A percentile compares a stretch with the other conserved stretches of the same genome.
phyloP scores from a whole-genome alignment of 1,140 invertebrate species.

The Diachasmimorpha longicaudata region DNA sequence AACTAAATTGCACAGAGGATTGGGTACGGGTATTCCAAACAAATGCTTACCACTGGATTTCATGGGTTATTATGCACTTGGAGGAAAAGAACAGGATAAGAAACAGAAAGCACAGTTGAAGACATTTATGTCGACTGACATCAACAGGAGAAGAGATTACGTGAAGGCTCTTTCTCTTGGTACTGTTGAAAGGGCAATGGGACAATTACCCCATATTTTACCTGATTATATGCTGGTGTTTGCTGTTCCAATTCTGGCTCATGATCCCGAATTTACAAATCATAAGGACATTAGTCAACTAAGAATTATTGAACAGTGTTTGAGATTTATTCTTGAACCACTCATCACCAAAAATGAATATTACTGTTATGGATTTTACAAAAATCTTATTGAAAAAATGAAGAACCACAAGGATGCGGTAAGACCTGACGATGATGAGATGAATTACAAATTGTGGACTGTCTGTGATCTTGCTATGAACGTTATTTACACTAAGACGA shows the following conservation, averaged over 20 bases:
- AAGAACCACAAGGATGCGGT: conserved; percentile 90
- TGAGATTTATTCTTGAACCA: conserved; percentile 94
- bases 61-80: conserved; percentile 93
- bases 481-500: conserved; percentile 84
- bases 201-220: conserved; percentile 82
- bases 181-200: conserved; percentile 62
- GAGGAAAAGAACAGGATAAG: conserved; percentile 84
- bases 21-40: conserved; percentile 80
- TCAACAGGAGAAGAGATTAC: conserved; percentile 89
- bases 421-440: conserved; percentile 78
- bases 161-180: conserved; percentile 77
- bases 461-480: conserved; percentile 93
- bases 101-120: conserved; percentile 72
- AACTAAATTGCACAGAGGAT: conserved; percentile 89
- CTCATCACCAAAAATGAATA: conserved; percentile 91
- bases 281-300: conserved; percentile 78
- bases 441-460: conserved; percentile 93
- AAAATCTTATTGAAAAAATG: conserved; percentile 89
- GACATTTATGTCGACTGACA: conserved; percentile 84
- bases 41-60: conserved; percentile 94
- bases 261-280: conserved; percentile 83
- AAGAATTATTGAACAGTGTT: conserved; percentile 79
- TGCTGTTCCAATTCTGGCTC: conserved; percentile 89
- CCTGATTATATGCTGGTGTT: conserved; percentile 97
- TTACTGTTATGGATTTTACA: conserved; percentile 96